A percentile compares a stretch with the other conserved stretches of the same genome.
These are phyloP conservation scores for Pygoscelis antarcticus DNA, from an alignment of 2,113 vertebrate species.

Conservation along the genomic window DNA sequence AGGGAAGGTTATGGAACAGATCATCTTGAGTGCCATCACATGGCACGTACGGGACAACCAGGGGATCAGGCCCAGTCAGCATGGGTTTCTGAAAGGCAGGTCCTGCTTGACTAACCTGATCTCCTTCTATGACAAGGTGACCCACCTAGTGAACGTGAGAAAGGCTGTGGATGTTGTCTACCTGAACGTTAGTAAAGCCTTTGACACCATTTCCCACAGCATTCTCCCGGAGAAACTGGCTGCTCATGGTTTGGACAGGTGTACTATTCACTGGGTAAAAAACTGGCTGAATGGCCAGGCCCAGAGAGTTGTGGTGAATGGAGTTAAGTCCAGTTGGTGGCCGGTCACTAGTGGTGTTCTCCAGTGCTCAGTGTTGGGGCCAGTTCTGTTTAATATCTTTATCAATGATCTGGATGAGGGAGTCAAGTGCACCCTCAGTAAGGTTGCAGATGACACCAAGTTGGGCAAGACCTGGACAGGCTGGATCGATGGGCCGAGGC, in stretches of 20 bases:
- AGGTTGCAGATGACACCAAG: background rate
- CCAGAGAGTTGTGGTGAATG: background rate
- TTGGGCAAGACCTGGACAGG: too few species aligned
- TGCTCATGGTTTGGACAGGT: background rate
- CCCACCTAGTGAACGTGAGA: too few species aligned
- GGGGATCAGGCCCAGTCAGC: background rate
- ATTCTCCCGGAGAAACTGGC: background rate
- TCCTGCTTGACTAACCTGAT: background rate
- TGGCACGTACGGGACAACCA: rapidly evolving
- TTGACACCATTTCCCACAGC: background rate
- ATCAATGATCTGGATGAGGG: background rate
- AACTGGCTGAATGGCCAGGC: too few species aligned
- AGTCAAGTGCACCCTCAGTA: background rate
- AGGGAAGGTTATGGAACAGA: background rate
- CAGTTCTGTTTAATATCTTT: background rate
- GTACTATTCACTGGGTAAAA: background rate
- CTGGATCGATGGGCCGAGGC: background rate
- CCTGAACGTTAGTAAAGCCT: background rate
- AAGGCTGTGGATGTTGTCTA: too few species aligned
- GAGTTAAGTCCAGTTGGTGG: background rate
- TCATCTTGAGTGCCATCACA: background rate
- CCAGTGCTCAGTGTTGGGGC: too few species aligned
- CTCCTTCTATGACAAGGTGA: too few species aligned
- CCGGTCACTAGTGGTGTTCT: background rate
- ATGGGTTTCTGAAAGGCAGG: background rate